phyloP scores from a whole-genome alignment of 2,797 vertebrate genomes.

The Coregonus ussuriensis region DNA sequence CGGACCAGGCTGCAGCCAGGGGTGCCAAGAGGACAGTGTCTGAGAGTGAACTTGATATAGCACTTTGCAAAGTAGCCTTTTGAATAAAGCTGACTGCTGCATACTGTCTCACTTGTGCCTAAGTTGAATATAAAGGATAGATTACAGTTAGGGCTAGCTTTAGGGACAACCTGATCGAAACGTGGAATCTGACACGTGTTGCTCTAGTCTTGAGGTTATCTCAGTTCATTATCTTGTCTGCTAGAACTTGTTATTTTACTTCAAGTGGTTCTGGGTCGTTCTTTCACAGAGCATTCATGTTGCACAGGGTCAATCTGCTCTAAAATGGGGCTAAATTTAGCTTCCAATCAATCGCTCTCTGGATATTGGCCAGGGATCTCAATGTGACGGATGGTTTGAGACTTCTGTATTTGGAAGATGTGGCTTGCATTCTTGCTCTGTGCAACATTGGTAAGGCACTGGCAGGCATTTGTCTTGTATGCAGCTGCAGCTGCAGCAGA shows the following conservation, averaged over 20 bases:
- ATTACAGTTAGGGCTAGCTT: not conserved
- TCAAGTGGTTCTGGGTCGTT: not conserved
- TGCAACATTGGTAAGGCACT: not conserved
- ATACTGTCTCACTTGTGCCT: constrained; percentile 29
- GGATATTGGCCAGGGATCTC: constrained; percentile 27
- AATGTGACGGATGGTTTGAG: constrained; percentile 8
- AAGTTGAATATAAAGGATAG: not conserved
- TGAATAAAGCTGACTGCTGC: constrained; percentile 41
- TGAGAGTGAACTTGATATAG: constrained; percentile 37
- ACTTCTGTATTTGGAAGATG: constrained; percentile 10
- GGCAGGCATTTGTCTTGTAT: not conserved
- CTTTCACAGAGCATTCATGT: constrained; percentile 5
- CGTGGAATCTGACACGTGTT: not conserved
- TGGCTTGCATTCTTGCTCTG: not conserved
- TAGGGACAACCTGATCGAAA: not conserved
- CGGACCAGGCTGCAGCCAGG: not conserved
- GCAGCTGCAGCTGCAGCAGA: not conserved
- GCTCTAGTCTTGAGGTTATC: not conserved
- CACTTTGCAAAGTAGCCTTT: constrained; percentile 29
- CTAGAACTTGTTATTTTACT: constrained; percentile 5
- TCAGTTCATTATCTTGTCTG: not conserved
- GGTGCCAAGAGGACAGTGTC: not conserved
- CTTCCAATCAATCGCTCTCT: constrained; percentile 32
- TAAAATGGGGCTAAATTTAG: constrained; percentile 40
- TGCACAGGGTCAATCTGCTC: not conserved